phyloP scores from a whole-genome alignment of 2,888 invertebrate species.

The Phania funesta region DNA sequence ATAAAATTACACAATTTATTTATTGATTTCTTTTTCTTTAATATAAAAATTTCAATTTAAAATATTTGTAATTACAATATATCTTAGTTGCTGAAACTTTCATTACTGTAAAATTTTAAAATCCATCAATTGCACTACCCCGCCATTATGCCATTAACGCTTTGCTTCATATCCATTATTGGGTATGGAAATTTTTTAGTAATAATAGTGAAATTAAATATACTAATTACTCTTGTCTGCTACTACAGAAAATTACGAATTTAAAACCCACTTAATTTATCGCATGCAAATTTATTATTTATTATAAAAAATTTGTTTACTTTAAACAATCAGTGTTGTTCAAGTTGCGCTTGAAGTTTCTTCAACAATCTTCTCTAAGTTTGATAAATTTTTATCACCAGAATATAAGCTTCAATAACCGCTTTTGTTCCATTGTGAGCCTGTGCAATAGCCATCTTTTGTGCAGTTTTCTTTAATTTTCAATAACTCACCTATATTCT shows the following conservation, averaged over 20 bases:
- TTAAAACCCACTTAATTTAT: not conserved
- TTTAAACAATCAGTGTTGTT: not conserved
- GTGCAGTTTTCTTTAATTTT: too few relatives aligned
- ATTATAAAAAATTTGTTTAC: not conserved
- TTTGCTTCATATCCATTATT: not conserved
- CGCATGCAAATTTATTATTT: not conserved
- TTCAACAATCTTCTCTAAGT: too few relatives aligned
- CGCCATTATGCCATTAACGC: constrained; percentile 11
- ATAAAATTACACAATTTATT: too few relatives aligned
- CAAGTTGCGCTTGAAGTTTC: too few relatives aligned
- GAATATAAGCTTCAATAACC: too few relatives aligned
- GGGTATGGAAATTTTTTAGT: constrained; percentile 18
- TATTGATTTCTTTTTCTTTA: not conserved
- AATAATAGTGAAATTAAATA: constrained; percentile 11
- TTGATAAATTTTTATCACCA: too few relatives aligned
- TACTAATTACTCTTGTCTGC: not conserved
- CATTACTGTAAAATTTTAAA: constrained; percentile 9
- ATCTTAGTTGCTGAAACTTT: not conserved
- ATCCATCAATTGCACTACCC: constrained; percentile 21
- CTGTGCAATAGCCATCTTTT: too few relatives aligned
- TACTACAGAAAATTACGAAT: not conserved
- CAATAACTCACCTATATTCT: too few relatives aligned
- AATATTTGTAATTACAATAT: not conserved
- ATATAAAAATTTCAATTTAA: not conserved
- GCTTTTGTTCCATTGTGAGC: too few relatives aligned